Evolutionary conservation across 2,888 invertebrate species (phyloP).

Genomic region (Leptothorax acervorum): DNA sequence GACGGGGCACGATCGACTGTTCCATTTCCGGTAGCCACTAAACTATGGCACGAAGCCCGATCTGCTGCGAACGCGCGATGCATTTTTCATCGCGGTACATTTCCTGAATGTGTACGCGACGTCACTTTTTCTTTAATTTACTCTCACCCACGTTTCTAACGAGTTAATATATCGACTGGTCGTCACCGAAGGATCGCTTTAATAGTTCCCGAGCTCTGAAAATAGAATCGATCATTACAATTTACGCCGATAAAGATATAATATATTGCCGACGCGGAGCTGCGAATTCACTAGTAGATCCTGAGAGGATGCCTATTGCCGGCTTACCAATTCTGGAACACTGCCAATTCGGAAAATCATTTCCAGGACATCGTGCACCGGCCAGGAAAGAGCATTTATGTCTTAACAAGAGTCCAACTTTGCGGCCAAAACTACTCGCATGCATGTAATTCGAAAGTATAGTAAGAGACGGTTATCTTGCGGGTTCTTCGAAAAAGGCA

Average conservation of each 20-base stretch:
- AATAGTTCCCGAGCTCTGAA: constrained; percentile 8
- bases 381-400: constrained; percentile 53
- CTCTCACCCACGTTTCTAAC: background rate
- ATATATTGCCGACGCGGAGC: constrained; percentile 43
- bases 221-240: constrained; percentile 41
- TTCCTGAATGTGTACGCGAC: background rate
- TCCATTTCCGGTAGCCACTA: constrained; percentile 39
- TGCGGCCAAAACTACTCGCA: constrained; percentile 43
- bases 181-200: constrained; percentile 10
- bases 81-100: constrained; percentile 22
- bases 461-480: constrained; percentile 24
- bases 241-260: constrained; percentile 37
- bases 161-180: background rate
- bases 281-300: constrained; percentile 35
- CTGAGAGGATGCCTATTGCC: constrained; percentile 52
- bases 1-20: constrained; percentile 36
- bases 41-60: constrained; percentile 15
- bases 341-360: constrained; percentile 72
- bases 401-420: constrained; percentile 60
- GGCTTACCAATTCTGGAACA: constrained; percentile 70
- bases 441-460: constrained; percentile 53
- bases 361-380: constrained; percentile 42
- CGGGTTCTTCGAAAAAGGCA: constrained; percentile 16
- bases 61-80: constrained; percentile 10
- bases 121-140: background rate